Evolutionary conservation across 2,797 vertebrate species (phyloP).

Genomic region (Toxotes lorentzi): DNA sequence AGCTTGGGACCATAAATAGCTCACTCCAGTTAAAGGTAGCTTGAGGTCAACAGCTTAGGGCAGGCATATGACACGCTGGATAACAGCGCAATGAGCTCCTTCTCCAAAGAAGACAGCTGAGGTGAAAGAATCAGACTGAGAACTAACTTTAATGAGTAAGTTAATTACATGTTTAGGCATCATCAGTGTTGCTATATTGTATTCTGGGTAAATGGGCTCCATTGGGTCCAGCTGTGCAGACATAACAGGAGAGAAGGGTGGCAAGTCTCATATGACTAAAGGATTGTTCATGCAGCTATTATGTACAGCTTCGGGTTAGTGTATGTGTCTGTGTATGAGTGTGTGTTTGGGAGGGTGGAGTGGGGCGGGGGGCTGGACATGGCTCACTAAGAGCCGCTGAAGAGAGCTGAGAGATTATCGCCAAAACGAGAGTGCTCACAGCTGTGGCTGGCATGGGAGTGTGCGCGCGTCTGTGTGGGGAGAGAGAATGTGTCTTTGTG

Average conservation of each 20-base stretch:
- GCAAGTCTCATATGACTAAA: slow-evolving; percentile 27
- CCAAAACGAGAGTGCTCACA: slow-evolving; percentile 74
- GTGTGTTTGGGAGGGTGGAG: slow-evolving; percentile 16
- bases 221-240: slow-evolving; percentile 31
- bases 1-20: slow-evolving; percentile 57
- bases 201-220: not conserved
- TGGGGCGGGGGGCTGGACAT: slow-evolving; percentile 30
- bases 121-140: not conserved
- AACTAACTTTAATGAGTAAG: not conserved
- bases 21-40: slow-evolving; percentile 46
- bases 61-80: slow-evolving; percentile 46
- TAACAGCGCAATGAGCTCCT: slow-evolving; percentile 34
- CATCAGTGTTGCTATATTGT: not conserved
- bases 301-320: slow-evolving; percentile 15
- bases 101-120: slow-evolving; percentile 24
- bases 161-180: not conserved
- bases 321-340: slow-evolving; percentile 27
- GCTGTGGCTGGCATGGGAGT: slow-evolving; percentile 79
- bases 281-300: slow-evolving; percentile 15
- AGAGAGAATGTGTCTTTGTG: not conserved
- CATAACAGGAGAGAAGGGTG: slow-evolving; percentile 13
- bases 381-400: slow-evolving; percentile 66
- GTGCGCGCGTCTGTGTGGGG: slow-evolving; percentile 8
- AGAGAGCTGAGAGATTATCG: slow-evolving; percentile 68
- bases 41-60: slow-evolving; percentile 44